Base-by-base conservation (phyloP, 2,888 invertebrate species). In the Helobdella robusta region DNA sequence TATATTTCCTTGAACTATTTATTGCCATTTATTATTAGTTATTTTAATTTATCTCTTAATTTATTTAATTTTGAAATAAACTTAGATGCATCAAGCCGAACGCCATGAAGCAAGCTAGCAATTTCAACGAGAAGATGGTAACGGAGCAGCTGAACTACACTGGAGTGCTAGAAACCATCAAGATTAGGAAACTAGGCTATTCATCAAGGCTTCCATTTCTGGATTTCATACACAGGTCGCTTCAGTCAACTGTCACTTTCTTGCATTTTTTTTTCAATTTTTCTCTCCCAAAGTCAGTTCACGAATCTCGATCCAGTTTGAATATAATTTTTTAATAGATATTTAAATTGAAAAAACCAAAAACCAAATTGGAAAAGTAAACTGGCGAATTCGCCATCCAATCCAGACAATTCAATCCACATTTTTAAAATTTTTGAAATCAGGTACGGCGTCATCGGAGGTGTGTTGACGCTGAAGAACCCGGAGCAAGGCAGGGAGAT, bases 191-290 rank as follows among this genome's bases (percentile, higher is more conserved):
- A 52, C 72, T 74, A 44, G 78, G 78, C 2, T 78, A 72, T 66
- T 73, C 78, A 4, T 88, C 93, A 2, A 83, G 94, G 68, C 84
- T 94, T 4, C 65, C 67, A 11, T 67, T 65, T 54, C 56, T 61
- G 5, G 61, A 68, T 5, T 71, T 71, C 56, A 23, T 71, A n/a
- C 44, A 67, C 32, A 68, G 71, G 71, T 71, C 8, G n/a, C 23
- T 52, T 52, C 52, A 52, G 11, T 52, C 11, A 52, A 52, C 15
- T 52, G 8, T 52, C 8, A 8, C 23, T 52, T 18, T 20, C n/a
- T n/a, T n/a, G n/a, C n/a, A n/a, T n/a, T n/a, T n/a, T n/a, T n/a
- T n/a, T n/a, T n/a, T n/a, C n/a, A n/a, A n/a, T n/a, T n/a, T n/a
- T n/a, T n/a, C n/a, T n/a, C n/a, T n/a, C n/a, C n/a, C n/a, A n/a